Evolutionary conservation across 1,140 invertebrate genomes (phyloP), one percentile per base, ranked within the genome.

Genomic region (Neuroterus valhalla): DNA sequence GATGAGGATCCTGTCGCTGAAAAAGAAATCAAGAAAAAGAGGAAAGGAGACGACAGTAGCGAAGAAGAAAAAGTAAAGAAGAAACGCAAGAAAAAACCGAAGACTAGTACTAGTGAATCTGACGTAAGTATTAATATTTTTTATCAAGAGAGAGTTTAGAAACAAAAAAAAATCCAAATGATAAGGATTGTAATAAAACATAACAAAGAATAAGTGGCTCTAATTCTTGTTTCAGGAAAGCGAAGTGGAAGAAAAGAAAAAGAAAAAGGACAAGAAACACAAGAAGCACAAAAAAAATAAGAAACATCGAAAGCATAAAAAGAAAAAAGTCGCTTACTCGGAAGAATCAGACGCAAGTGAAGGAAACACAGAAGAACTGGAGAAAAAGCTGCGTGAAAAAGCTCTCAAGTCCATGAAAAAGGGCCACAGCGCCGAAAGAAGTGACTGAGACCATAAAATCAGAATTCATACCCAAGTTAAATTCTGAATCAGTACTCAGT

Each of bases 361-460:
- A 75, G 90, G 89, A 23, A 92, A 94, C 52, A 93, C 92, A 19
- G 96, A 97, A 82, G 95, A 96, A 90, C 89, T 96, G 70, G 96
- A 97, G 85, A 96, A 95, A 84, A 96, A 95, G 88, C 91, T 97
- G 76, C 92, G 96, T n/a, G 96, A 97, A 87, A 94, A 95, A 80
- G 96, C 96, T 43, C 89, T 97, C 4, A 93, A 93, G 81, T 94
- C 93, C 0, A 94, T 94, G 93, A 94, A 94, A 86, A 91, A 90
- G 50, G 88, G 89, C 66, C 88, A 89, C 70, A 90, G 89, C 76
- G 87, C 86, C 66, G 88, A 90, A 74, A 79, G 84, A 79, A 90
- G 89, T 78, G 89, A 90, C 79, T 90, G 81, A 89, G 62, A 66
- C 14, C 12, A 23, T 0, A 62, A 62, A 31, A 31, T 23, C 12